A percentile compares a stretch with the other conserved stretches of the same genome.
These are phyloP conservation scores for Rhinoptilus africanus DNA, from an alignment of 2,113 vertebrate genomes.

Conservation along the genomic window DNA sequence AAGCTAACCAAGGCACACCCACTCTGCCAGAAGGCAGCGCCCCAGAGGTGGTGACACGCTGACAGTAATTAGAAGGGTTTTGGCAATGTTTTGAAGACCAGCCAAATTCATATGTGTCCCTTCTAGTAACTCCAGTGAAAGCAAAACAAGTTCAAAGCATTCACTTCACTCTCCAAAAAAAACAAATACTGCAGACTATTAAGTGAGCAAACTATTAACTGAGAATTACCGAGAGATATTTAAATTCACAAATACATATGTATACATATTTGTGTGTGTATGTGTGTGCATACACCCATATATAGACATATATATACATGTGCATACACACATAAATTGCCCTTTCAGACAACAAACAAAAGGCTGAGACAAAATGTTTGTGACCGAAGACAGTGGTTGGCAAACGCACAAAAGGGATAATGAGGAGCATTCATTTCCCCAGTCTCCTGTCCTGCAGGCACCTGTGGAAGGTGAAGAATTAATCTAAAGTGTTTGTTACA, in stretches of 20 bases:
- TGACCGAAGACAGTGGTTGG: background rate
- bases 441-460: background rate
- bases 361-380: background rate
- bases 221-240: background rate
- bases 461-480: background rate
- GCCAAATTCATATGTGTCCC: background rate
- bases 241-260: background rate
- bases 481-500: background rate
- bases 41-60: background rate
- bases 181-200: background rate
- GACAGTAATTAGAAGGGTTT: background rate
- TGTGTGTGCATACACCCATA: background rate
- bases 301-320: background rate
- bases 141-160: slow-evolving; percentile 48
- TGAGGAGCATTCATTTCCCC: background rate
- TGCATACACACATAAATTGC: background rate
- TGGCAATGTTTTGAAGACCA: slow-evolving; percentile 11
- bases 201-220: background rate
- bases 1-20: background rate
- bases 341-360: background rate
- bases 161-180: background rate
- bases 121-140: slow-evolving; percentile 16
- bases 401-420: background rate
- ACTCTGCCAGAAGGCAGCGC: background rate
- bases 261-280: background rate